A percentile compares a stretch with the other conserved stretches of the same genome.
These are phyloP conservation scores for Xiphophorus hellerii DNA, from an alignment of 2,113 vertebrate genomes.

Conservation along the genomic window DNA sequence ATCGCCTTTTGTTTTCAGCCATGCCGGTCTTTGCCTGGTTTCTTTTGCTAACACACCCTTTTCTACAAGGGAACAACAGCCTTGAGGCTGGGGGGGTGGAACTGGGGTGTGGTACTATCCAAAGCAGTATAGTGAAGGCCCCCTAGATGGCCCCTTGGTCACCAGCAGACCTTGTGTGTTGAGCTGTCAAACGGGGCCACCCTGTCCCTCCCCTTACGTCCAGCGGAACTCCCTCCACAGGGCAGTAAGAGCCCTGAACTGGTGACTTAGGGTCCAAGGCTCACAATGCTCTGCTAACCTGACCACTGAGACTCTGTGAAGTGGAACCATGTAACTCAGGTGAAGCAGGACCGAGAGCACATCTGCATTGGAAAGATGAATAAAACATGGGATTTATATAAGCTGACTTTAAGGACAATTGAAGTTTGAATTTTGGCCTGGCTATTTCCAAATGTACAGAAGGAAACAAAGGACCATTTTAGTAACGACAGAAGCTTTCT, in stretches of 20 bases:
- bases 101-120: constrained; percentile 63
- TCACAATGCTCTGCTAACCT: constrained; percentile 53
- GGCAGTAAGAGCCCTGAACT: constrained; percentile 49
- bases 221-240: constrained; percentile 60
- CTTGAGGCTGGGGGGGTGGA: constrained; percentile 65
- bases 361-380: constrained; percentile 52
- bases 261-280: constrained; percentile 29
- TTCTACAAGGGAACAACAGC: constrained; percentile 69
- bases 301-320: constrained; percentile 49
- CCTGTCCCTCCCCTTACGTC: constrained; percentile 68
- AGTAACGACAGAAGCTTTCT: not conserved
- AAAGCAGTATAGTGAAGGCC: constrained; percentile 65
- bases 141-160: constrained; percentile 72
- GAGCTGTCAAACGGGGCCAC: constrained; percentile 73
- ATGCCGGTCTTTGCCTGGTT: constrained; percentile 70
- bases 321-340: constrained; percentile 63
- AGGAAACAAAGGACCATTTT: constrained; percentile 27
- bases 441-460: constrained; percentile 25
- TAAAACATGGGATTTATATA: constrained; percentile 54
- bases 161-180: constrained; percentile 77
- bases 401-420: constrained; percentile 52
- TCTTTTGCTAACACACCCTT: constrained; percentile 74
- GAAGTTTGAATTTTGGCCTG: constrained; percentile 39
- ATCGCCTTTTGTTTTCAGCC: constrained; percentile 71
- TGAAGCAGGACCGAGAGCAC: constrained; percentile 34